Percentiles rank a stretch among this genome's conserved stretches.
These are phyloP conservation scores for Ceyx cyanopectus DNA, from an alignment of 2,113 vertebrate genomes.

Conservation along the genomic window DNA sequence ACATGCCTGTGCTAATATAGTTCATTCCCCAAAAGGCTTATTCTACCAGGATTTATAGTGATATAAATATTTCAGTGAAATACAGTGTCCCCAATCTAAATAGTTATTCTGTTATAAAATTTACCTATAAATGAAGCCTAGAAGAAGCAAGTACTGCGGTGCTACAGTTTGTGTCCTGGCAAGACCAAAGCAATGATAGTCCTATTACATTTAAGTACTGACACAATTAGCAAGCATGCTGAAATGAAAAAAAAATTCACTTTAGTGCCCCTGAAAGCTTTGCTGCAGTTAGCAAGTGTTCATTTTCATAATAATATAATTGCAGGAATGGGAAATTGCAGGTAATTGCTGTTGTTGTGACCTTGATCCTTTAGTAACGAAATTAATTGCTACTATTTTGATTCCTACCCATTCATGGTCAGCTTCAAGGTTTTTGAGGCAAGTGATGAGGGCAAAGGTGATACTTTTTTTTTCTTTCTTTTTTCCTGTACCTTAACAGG, in stretches of 20 bases:
- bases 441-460: not conserved
- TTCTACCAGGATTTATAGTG: not conserved
- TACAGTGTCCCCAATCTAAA: not conserved
- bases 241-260: constrained; percentile 50
- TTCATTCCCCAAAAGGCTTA: not conserved
- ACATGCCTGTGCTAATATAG: not conserved
- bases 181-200: constrained; percentile 33
- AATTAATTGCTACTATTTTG: constrained; percentile 61
- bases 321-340: constrained; percentile 65
- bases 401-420: not conserved
- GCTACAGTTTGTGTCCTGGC: not conserved
- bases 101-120: not conserved
- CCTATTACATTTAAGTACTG: constrained; percentile 44
- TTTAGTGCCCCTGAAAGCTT: constrained; percentile 60
- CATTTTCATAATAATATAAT: constrained; percentile 71
- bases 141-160: not conserved
- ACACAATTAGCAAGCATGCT: constrained; percentile 51
- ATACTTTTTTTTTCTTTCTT: not conserved
- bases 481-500: not conserved
- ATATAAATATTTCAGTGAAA: not conserved
- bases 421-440: constrained; percentile 12
- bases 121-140: not conserved
- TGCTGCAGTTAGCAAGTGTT: constrained; percentile 54
- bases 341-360: constrained; percentile 72
- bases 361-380: constrained; percentile 64